Percentiles rank a stretch among this genome's conserved stretches.
These are phyloP conservation scores for Rhorus exstirpatorius DNA, from an alignment of 2,888 invertebrate species.

Conservation along the genomic window DNA sequence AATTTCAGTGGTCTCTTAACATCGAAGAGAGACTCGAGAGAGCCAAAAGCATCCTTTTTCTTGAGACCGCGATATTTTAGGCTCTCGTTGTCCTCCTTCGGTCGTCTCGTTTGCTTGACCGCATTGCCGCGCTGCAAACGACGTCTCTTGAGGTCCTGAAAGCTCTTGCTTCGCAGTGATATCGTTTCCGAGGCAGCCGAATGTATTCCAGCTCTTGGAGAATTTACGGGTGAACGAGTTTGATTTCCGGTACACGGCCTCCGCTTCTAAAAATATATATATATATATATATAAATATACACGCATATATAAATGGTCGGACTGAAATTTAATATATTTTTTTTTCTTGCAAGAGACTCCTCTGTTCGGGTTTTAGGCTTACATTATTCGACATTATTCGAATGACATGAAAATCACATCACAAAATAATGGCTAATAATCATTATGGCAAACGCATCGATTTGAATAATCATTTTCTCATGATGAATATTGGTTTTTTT, in stretches of 20 bases:
- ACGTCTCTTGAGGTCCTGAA: conserved; percentile 74
- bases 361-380: too few relatives aligned
- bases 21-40: conserved; percentile 81
- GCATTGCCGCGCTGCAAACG: conserved; percentile 68
- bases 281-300: too few relatives aligned
- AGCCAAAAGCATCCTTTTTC: conserved; percentile 76
- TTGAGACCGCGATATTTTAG: conserved; percentile 27
- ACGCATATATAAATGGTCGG: neutral
- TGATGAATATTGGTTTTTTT: neutral
- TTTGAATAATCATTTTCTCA: neutral
- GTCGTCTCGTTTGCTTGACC: conserved; percentile 33
- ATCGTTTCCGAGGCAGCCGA: conserved; percentile 66
- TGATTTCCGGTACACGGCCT: conserved; percentile 74
- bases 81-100: conserved; percentile 61
- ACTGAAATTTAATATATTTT: neutral
- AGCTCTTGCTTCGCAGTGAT: conserved; percentile 73
- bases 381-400: too few relatives aligned
- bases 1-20: conserved; percentile 78
- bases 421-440: neutral
- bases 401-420: neutral
- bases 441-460: too few relatives aligned
- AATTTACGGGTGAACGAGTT: conserved; percentile 72
- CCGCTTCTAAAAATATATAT: conserved; percentile 74
- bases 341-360: neutral
- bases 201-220: conserved; percentile 61